Evolutionary conservation across 2,797 vertebrate species (phyloP).

Genomic region (Syndactyla subalaris): DNA sequence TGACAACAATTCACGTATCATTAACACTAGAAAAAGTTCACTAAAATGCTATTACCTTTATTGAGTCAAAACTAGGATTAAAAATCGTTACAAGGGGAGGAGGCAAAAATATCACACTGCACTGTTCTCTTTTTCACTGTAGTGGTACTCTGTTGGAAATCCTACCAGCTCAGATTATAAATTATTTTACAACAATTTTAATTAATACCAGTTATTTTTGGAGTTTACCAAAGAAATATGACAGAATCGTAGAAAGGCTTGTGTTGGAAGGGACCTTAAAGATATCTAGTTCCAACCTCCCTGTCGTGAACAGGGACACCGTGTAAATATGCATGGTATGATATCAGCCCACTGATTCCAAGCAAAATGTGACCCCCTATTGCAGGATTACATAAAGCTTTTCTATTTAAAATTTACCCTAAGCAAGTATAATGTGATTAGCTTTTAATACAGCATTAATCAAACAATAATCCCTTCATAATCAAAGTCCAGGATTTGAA

Average conservation of each 20-base stretch:
- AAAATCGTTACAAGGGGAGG: background rate
- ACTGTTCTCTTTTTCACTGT: background rate
- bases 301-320: background rate
- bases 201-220: background rate
- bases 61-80: background rate
- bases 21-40: background rate
- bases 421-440: constrained; percentile 5
- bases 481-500: background rate
- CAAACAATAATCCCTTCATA: constrained; percentile 12
- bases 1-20: background rate
- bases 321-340: background rate
- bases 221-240: background rate
- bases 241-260: background rate
- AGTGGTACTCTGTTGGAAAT: background rate
- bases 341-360: background rate
- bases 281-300: background rate
- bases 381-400: background rate
- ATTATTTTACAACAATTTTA: background rate
- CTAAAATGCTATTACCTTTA: background rate
- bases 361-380: background rate
- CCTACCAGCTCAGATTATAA: background rate
- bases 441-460: constrained; percentile 1
- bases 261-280: background rate
- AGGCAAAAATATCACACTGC: background rate
- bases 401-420: background rate